phyloP scores from a whole-genome alignment of 2,888 invertebrate species.

The Erebia ligea region DNA sequence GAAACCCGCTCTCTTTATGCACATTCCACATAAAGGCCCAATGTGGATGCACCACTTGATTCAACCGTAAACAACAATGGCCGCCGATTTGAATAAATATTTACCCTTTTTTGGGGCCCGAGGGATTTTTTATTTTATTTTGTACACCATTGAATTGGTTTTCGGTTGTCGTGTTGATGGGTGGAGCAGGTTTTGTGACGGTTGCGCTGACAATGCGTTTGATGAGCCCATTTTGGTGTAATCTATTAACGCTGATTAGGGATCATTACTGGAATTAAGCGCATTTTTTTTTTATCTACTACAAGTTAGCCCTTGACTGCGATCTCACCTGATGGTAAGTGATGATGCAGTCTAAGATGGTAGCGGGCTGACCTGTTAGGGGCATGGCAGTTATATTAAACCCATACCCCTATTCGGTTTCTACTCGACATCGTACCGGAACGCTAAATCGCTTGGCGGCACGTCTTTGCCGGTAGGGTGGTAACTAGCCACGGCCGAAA shows the following conservation, averaged over 20 bases:
- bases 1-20: slow-evolving; percentile 38
- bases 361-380: too few species aligned
- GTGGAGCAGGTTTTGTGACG: slow-evolving; percentile 11
- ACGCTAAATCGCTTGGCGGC: too few species aligned
- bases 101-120: slow-evolving; percentile 10
- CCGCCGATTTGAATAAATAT: slow-evolving; percentile 37
- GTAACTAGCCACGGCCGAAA: too few species aligned
- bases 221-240: slow-evolving; percentile 9
- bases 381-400: too few species aligned
- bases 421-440: too few species aligned
- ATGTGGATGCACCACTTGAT: slow-evolving; percentile 43
- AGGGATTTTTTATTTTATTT: background rate
- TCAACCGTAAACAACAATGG: slow-evolving; percentile 39
- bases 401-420: too few species aligned
- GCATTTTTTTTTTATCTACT: too few species aligned
- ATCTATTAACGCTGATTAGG: background rate
- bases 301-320: too few species aligned
- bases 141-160: background rate
- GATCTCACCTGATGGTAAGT: too few species aligned
- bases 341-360: too few species aligned
- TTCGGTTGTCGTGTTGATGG: background rate
- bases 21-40: slow-evolving; percentile 34
- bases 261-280: background rate
- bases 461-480: too few species aligned
- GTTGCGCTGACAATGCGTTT: background rate